Base-by-base conservation (phyloP, 2,113 vertebrate genomes). In the Thymallus thymallus region DNA sequence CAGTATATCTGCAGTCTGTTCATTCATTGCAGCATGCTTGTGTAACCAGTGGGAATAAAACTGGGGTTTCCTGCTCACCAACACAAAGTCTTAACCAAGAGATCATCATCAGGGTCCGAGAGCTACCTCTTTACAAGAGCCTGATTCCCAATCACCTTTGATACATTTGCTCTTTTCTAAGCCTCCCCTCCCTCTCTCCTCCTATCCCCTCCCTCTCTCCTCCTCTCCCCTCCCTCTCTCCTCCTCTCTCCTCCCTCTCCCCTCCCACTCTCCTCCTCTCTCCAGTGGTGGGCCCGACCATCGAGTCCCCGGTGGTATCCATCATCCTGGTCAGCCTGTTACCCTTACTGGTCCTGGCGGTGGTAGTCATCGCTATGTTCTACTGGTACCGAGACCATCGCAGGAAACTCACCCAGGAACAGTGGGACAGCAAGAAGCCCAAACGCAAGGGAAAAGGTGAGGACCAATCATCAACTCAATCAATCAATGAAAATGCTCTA, bases 291-390 rank as follows among this genome's bases (percentile, higher is more conserved):
- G 84, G 75, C 56, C 79, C 80, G 20, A 62, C 80, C 0, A 32
- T 13, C 0, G 84, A 84, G 48, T 71, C 20, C 85, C 90, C 5
- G 75, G 91, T 94, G 76, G 90, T 92, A 45, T 85, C 90, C 16
- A 93, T 96, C 76, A 90, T 96, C 10, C 87, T 97, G 6, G 84
- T 96, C 82, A 95, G 93, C 80, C 93, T 98, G 61, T 89, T 96
- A 73, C 94, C 96, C 0, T 91, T 95, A 0, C 85, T 96, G 79
- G 89, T 93, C 0, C 90, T 95, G 13, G 91, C 93, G 2, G 77
- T 95, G 0, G 58, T 95, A 0, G 93, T 98, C 78, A 93, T 95
- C 71, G 64, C 94, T 14, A 88, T 88, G 78, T 96, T 97, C 82
- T 98, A 98, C 86, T 93, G 88, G 65, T 97, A 96, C 73, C 94